Evolutionary conservation across 64 coral and sea anemone species (phyloP).

Genomic region (Astreopora myriophthalma): DNA sequence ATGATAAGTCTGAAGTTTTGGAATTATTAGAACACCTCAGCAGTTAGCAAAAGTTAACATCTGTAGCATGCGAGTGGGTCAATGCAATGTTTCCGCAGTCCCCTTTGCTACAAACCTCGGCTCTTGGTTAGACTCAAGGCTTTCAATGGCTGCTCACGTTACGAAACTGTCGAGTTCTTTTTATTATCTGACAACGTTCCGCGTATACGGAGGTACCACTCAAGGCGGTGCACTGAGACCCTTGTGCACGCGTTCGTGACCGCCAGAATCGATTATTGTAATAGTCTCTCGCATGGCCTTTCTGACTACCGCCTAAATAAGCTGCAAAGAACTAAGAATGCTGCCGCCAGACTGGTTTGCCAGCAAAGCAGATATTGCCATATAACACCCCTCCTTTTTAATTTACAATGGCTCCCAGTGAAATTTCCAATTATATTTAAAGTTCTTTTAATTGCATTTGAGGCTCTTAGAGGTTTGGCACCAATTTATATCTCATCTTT

Average conservation of each 20-base stretch:
- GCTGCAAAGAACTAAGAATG: neutral
- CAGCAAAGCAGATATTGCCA: neutral
- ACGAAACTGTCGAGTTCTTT: neutral
- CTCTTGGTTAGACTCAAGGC: too few relatives aligned
- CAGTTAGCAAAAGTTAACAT: too few relatives aligned
- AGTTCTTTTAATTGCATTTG: conserved; percentile 2
- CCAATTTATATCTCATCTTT: neutral
- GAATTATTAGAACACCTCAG: too few relatives aligned
- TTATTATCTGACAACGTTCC: neutral
- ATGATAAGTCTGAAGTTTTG: too few relatives aligned
- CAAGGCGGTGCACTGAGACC: too few relatives aligned
- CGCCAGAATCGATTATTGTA: neutral
- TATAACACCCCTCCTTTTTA: conserved; percentile 14
- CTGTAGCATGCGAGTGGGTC: too few relatives aligned
- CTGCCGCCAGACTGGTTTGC: conserved; percentile 1
- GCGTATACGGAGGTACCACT: neutral
- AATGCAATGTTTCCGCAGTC: too few relatives aligned
- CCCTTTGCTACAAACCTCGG: too few relatives aligned
- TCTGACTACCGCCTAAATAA: neutral
- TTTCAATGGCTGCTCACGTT: too few relatives aligned
- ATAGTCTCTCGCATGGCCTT: neutral
- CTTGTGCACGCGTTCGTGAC: neutral
- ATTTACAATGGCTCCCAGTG: conserved; percentile 1
- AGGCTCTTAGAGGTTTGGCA: neutral
- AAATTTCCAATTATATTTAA: neutral